Evolutionary conservation across 2,888 invertebrate species (phyloP).

Genomic region (Drosophila parthenogenetica): DNA sequence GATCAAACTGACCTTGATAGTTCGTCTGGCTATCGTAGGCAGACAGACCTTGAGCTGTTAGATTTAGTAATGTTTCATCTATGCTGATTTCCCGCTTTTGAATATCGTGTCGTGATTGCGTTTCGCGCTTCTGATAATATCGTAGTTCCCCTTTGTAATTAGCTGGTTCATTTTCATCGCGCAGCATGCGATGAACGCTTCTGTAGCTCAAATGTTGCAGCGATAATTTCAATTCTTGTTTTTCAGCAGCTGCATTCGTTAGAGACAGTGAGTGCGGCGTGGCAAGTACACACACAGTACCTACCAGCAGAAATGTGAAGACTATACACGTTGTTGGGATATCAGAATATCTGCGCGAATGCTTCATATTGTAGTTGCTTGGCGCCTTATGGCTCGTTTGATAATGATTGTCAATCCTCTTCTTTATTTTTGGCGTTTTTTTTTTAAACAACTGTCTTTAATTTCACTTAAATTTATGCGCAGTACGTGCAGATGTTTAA

Average conservation of each 20-base stretch:
- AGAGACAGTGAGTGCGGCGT: slow-evolving; percentile 18
- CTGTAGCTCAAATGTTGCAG: slow-evolving; percentile 76
- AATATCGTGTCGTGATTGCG: slow-evolving; percentile 31
- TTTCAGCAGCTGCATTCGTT: slow-evolving; percentile 59
- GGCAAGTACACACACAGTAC: slow-evolving; percentile 16
- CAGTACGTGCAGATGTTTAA: slow-evolving; percentile 75
- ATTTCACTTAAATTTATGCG: slow-evolving; percentile 80
- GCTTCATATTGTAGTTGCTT: slow-evolving; percentile 33
- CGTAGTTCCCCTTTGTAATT: slow-evolving; percentile 75
- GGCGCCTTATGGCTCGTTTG: slow-evolving; percentile 33
- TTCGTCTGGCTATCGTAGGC: slow-evolving; percentile 56
- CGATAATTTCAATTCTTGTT: slow-evolving; percentile 68
- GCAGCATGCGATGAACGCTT: slow-evolving; percentile 83
- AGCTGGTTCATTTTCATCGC: slow-evolving; percentile 83
- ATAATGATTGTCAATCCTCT: slow-evolving; percentile 20
- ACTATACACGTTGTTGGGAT: slow-evolving; percentile 33
- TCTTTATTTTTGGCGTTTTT: slow-evolving; percentile 11
- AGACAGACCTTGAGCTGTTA: slow-evolving; percentile 52
- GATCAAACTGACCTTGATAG: slow-evolving; percentile 53
- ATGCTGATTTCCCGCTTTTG: slow-evolving; percentile 44
- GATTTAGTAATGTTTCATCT: slow-evolving; percentile 42
- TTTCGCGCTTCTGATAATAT: slow-evolving; percentile 63
- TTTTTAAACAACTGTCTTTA: slow-evolving; percentile 43
- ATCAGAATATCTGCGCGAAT: slow-evolving; percentile 49
- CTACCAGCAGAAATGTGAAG: slow-evolving; percentile 25